Percentiles rank a stretch among this genome's conserved stretches.
Conservation (phyloP, 2,113 vertebrate genomes). For the Datnioides undecimradiatus region DNA sequence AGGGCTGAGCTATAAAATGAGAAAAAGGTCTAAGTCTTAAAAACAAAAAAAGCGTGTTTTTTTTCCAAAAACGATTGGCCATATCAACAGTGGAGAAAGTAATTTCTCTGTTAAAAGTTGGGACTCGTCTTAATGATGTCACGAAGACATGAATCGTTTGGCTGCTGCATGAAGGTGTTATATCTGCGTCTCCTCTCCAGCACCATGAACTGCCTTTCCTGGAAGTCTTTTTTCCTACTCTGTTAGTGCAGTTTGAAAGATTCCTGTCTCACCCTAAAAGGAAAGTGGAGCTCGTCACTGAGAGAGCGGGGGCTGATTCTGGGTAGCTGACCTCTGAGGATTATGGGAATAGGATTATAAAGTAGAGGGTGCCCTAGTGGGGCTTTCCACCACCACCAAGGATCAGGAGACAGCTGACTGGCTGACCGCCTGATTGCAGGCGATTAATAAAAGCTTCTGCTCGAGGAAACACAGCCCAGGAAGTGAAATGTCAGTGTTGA, state of each 20-base stretch:
- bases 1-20: not conserved
- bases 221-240: not conserved
- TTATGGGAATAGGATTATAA: constrained; percentile 79
- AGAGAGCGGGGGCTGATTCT: constrained; percentile 29
- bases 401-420: constrained; percentile 51
- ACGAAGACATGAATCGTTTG: not conserved
- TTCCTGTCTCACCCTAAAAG: constrained; percentile 30
- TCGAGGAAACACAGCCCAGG: constrained; percentile 31
- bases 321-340: constrained; percentile 58
- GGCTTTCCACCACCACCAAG: constrained; percentile 39
- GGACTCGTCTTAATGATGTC: not conserved
- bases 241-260: constrained; percentile 20
- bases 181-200: not conserved
- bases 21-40: not conserved
- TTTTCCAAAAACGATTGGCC: not conserved
- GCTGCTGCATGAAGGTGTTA: not conserved
- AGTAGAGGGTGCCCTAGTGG: constrained; percentile 43
- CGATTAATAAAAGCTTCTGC: constrained; percentile 40
- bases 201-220: not conserved
- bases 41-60: not conserved
- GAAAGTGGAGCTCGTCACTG: constrained; percentile 2
- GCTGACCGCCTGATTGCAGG: constrained; percentile 44
- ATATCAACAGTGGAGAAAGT: not conserved
- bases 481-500: constrained; percentile 39
- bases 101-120: not conserved